Evolutionary conservation across 2,797 vertebrate genomes (phyloP).

Genomic region (Trachurus trachurus): DNA sequence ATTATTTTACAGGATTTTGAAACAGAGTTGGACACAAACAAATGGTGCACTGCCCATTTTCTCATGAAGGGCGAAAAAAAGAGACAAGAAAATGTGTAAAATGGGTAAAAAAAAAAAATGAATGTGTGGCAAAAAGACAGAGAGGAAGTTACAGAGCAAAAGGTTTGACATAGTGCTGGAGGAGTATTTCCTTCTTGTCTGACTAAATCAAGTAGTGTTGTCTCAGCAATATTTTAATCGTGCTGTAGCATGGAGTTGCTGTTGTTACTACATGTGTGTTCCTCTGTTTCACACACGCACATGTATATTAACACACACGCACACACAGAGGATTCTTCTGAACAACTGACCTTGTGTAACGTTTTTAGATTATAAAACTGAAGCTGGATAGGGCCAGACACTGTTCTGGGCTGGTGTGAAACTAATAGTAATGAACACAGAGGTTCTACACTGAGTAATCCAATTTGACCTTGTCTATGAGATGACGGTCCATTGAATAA

Average conservation of each 20-base stretch:
- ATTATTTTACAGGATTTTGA: constrained; percentile 40
- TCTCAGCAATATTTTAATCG: constrained; percentile 73
- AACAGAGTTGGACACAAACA: constrained; percentile 9
- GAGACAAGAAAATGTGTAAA: constrained; percentile 30
- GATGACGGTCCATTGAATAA: constrained; percentile 64
- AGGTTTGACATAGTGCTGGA: constrained; percentile 77
- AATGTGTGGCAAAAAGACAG: constrained; percentile 36
- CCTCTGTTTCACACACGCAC: constrained; percentile 15
- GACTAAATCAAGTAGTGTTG: constrained; percentile 73
- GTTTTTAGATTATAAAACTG: constrained; percentile 46
- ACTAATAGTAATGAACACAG: constrained; percentile 71
- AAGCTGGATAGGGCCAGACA: constrained; percentile 53
- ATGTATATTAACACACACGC: constrained; percentile 19
- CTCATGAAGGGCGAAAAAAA: neutral
- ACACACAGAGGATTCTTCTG: constrained; percentile 30
- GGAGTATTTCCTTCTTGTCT: constrained; percentile 78
- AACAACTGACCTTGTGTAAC: constrained; percentile 66
- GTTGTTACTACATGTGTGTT: constrained; percentile 54
- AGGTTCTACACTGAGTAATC: constrained; percentile 73
- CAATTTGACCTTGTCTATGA: constrained; percentile 75
- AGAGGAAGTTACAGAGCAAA: constrained; percentile 47
- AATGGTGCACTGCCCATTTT: constrained; percentile 35
- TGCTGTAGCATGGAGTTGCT: constrained; percentile 51
- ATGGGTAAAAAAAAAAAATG: neutral
- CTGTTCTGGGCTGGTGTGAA: constrained; percentile 64